Evolutionary conservation across 1,140 invertebrate species (phyloP).

Genomic region (Globodera ellingtonae): DNA sequence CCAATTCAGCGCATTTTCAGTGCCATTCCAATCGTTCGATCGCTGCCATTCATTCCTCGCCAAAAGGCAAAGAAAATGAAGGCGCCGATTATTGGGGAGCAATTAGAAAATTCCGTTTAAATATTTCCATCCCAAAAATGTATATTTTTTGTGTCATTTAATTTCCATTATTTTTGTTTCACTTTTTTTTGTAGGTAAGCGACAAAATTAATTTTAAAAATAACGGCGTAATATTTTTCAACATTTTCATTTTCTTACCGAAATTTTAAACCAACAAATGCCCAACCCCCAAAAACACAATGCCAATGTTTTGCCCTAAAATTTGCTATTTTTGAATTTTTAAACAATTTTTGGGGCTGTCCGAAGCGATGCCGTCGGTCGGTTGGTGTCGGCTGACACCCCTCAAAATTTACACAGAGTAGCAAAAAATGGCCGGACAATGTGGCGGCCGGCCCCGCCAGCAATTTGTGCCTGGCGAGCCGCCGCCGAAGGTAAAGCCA

Average conservation of each 20-base stretch:
- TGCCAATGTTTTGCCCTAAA: background rate
- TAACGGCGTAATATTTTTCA: too few species aligned
- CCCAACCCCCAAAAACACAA: too few species aligned
- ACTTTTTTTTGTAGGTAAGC: background rate
- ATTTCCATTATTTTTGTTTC: background rate
- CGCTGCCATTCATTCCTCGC: conserved; percentile 48
- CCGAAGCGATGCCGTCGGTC: background rate
- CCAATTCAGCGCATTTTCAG: conserved; percentile 44
- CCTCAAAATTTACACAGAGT: background rate
- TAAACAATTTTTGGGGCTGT: too few species aligned
- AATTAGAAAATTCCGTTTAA: background rate
- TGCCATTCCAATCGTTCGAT: conserved; percentile 38
- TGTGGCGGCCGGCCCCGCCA: too few species aligned
- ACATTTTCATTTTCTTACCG: too few species aligned
- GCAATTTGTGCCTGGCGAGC: background rate
- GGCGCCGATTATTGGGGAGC: background rate
- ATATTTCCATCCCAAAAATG: background rate
- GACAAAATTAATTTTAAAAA: too few species aligned
- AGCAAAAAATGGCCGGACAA: background rate
- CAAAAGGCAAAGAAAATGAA: conserved; percentile 6
- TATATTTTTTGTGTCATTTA: background rate
- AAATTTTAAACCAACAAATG: too few species aligned
- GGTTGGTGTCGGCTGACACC: background rate
- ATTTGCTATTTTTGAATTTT: background rate
- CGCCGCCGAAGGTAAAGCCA: background rate